Base-by-base conservation (phyloP, 2,888 invertebrate species). In the Patella depressa region DNA sequence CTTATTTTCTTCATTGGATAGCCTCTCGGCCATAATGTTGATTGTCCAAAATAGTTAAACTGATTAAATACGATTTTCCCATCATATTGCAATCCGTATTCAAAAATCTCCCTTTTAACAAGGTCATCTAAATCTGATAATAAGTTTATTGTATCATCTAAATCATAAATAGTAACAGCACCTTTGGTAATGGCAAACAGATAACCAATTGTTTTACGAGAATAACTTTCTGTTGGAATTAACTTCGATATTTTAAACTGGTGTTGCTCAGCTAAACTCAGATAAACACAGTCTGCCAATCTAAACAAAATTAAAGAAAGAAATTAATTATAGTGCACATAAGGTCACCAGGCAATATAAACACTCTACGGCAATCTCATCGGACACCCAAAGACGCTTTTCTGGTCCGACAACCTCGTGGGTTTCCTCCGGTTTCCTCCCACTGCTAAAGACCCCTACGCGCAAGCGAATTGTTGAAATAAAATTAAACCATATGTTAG, bases 111-210 rank as follows among this genome's bases (percentile, higher is more conserved):
- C 15, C 72, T 53, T 7, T 45, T 53, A 34, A 79, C 77, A 53
- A 59, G 72, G 53, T 75, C 9, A 24, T 77, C 69, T 2, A n/a
- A 19, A 71, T 79, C 79, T 53, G 57, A 9, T 7, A 77, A 77
- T 24, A 77, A 57, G 72, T 79, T 76, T 9, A 53, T 29, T 65
- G 76, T 76, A 24, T 79, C 79, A 65, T 79, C 79, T 24, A 76
- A 76, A 53, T 76, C 74, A 34, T 79, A 79, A n/a, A 79, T 79
- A 29, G 76, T 34, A 34, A 74, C 72, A 15, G 79, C 79, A 14
- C 79, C 79, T 17, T 76, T 71, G 14, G 73, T 34, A 29, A 79
- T 76, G 34, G 79, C 79, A 54, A 54, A 79, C 12, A 79, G 74
- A 59, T 76, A 79, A 1, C 79, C 79, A 15, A 79, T 17, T 19